A percentile compares a stretch with the other conserved stretches of the same genome.
Evolutionary conservation across 2,888 invertebrate genomes (phyloP).

Genomic region (Rhaphigaster nebulosa): DNA sequence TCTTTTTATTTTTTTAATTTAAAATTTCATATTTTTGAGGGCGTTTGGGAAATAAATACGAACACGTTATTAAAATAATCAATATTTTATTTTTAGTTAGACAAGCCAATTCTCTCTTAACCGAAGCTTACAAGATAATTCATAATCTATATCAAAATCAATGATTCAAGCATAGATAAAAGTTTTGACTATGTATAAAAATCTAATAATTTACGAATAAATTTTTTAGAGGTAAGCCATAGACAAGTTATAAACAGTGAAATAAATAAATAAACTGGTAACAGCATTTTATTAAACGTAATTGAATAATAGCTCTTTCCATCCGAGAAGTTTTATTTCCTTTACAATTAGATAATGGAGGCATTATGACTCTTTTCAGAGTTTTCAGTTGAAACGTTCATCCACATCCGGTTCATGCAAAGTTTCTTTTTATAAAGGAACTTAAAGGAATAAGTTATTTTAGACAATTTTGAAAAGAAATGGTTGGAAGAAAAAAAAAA

Average conservation of each 20-base stretch:
- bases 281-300: constrained; percentile 9
- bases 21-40: no score
- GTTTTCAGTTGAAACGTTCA: neutral
- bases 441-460: neutral
- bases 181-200: neutral
- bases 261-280: neutral
- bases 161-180: neutral
- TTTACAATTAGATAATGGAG: constrained; percentile 24
- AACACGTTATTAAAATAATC: no score
- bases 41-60: no score
- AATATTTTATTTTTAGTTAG: no score
- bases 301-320: constrained; percentile 16
- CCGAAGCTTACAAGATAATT: no score
- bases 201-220: neutral
- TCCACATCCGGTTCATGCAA: constrained; percentile 10
- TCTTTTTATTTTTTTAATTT: no score
- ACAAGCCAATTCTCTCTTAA: no score
- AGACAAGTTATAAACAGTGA: neutral
- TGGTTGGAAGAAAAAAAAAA: no score
- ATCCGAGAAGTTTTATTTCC: neutral
- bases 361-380: neutral
- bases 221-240: neutral
- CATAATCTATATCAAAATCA: neutral
- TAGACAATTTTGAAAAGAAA: neutral
- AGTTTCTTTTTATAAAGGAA: neutral